Percentiles rank a stretch among this genome's conserved stretches.
Conservation (phyloP, 2,888 invertebrate genomes). For the Chrysotoxum bicinctum region DNA sequence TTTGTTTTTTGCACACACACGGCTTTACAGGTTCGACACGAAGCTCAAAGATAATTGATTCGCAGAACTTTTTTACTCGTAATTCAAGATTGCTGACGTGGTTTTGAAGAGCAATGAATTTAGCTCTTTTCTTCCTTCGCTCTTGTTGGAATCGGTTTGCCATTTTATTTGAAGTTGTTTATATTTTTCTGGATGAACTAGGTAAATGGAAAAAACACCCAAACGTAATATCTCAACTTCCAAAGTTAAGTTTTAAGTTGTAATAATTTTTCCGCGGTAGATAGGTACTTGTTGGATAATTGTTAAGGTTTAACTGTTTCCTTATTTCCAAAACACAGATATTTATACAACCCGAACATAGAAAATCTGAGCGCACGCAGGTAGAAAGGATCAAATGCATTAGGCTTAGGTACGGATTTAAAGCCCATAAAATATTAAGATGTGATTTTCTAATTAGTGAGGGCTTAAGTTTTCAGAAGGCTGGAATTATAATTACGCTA, state of each 20-base stretch:
- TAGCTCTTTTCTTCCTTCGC: neutral
- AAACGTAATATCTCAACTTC: too few species aligned
- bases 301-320: neutral
- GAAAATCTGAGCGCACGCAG: neutral
- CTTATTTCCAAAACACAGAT: too few species aligned
- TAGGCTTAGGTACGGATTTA: neutral
- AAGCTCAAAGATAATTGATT: slow-evolving; percentile 18
- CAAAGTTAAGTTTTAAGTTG: neutral
- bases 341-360: neutral
- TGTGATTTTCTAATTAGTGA: neutral
- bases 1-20: neutral
- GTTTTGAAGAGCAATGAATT: neutral
- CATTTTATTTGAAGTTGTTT: neutral
- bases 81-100: slow-evolving; percentile 15
- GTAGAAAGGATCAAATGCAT: neutral
- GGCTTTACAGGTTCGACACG: neutral
- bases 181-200: too few species aligned
- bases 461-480: neutral
- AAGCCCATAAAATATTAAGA: neutral
- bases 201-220: too few species aligned
- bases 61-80: slow-evolving; percentile 1
- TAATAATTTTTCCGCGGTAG: neutral
- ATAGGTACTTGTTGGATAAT: neutral
- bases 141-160: neutral
- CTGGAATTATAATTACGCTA: neutral